Base-by-base conservation (phyloP, 2,113 vertebrate genomes). In the Cottus gobio region DNA sequence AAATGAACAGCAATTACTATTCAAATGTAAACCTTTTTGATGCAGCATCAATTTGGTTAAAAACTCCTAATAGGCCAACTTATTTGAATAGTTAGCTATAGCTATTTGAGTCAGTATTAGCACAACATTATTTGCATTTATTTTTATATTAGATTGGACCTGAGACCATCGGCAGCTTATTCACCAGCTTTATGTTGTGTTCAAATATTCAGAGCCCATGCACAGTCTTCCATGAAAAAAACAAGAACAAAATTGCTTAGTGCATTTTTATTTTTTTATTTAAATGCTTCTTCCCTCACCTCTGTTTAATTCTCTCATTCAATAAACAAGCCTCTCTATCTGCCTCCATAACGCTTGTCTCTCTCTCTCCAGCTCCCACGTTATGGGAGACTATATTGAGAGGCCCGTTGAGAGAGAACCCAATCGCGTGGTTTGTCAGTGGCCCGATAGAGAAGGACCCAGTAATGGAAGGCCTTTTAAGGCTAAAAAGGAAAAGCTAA, bases 401-500 rank as follows among this genome's bases (percentile, higher is more conserved):
- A 83, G 83, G 76, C 79, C 72, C 57, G 20, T 15, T 67, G 77
- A 89, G 87, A 90, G 78, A 77, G 84, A 93, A 93, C 87, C 85
- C 92, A 94, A 95, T 95, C 90, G 85, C 26, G 65, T 77, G 84
- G 82, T 65, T 69, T 94, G 91, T 95, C 92, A 94, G 81, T 48
- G 50, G 86, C 39, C 88, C 83, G 91, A 94, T 93, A 94, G 92
- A 90, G 85, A 86, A 64, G 83, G 90, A 92, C 93, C 93, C 91
- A 79, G 94, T 94, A 95, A 95, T 94, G 85, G 92, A 95, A 94
- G 89, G 90, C 90, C 93, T 95, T 95, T 95, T 93, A 94, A 87
- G 87, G 90, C 90, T 91, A 93, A 94, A 95, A 94, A 93, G 91
- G 93, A 93, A 95, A 95, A 94, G 93, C 92, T 95, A 95, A 95